Evolutionary conservation across 2,888 invertebrate genomes (phyloP), one percentile per base, ranked within the genome.

Genomic region (Galerucella pusilla): DNA sequence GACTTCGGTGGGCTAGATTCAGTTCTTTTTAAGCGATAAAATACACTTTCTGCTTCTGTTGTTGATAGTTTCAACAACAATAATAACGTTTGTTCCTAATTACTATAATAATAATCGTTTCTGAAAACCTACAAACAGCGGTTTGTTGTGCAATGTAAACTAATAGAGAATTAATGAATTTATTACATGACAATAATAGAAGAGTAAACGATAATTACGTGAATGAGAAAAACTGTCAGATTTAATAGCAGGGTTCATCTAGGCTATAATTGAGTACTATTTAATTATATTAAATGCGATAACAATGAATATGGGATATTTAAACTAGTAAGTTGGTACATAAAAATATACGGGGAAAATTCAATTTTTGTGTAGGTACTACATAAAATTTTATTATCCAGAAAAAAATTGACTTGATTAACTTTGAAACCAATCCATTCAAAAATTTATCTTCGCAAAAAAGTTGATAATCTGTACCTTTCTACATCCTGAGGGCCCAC

Each of bases 251-350:
- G n/a, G n/a, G 35, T 35, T 57, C 54, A 57, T 68, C 57, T 35
- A 57, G 20, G 14, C 20, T 12, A 59, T 16, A 68, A 45, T 60
- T 59, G 63, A 64, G 42, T 49, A 42, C 14, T 63, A 64, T 64
- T 64, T 60, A 71, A 71, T 71, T 64, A 71, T 46, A 52, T 71
- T 63, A 54, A 63, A 71, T 60, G 49, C 70, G 46, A 69, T 69
- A 71, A 71, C 70, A 71, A 71, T 71, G 49, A 25, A 61, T 14
- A 60, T 69, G 69, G 46, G 16, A 69, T 60, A 60, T 69, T 60
- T 61, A 69, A 46, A 69, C 45, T 49, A 14, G 60, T 28, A 67
- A 54, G 67, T n/a, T 54, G 14, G 11, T 67, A 67, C 52, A 14
- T 3, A 2, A 20, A 54, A 52, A 54, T 42, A 69, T 42, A 64